These are phyloP conservation scores for Drosophila insularis DNA, from an alignment of 1,140 invertebrate genomes.

Conservation along the genomic window DNA sequence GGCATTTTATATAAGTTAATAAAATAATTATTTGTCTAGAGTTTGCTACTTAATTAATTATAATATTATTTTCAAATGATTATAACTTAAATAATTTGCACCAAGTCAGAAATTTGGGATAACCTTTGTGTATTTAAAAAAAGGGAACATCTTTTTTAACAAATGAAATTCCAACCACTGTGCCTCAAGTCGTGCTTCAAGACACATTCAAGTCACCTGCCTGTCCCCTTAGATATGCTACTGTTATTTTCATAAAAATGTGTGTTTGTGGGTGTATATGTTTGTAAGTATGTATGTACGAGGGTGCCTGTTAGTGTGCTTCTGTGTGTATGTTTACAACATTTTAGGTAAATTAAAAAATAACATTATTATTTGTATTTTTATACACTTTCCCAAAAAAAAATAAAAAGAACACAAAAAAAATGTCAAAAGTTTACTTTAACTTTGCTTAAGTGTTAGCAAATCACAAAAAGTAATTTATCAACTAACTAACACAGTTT, in stretches of 20 bases:
- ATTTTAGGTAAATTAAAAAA: conserved; percentile 78
- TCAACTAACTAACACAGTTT: too few relatives aligned
- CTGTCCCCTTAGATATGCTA: conserved; percentile 2
- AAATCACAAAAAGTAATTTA: neutral
- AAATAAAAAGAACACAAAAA: neutral
- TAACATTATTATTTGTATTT: conserved; percentile 58
- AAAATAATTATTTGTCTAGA: too few relatives aligned
- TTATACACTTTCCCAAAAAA: neutral
- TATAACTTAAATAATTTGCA: too few relatives aligned
- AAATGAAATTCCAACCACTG: neutral
- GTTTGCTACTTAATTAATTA: too few relatives aligned
- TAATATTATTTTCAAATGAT: too few relatives aligned
- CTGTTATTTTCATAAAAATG: conserved; percentile 46
- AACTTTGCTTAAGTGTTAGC: conserved; percentile 9
- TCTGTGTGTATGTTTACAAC: conserved; percentile 25
- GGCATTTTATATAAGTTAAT: too few relatives aligned
- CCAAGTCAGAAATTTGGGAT: too few relatives aligned
- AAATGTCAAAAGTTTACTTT: neutral
- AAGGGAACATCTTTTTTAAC: too few relatives aligned
- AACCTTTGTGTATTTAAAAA: too few relatives aligned
- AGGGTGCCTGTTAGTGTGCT: neutral
- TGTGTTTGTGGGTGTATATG: conserved; percentile 28
- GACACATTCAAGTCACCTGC: neutral
- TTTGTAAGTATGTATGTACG: too few relatives aligned
- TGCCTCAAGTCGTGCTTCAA: neutral